Evolutionary conservation across 2,888 invertebrate genomes (phyloP).

Genomic region (Ophonus ardosiacus): DNA sequence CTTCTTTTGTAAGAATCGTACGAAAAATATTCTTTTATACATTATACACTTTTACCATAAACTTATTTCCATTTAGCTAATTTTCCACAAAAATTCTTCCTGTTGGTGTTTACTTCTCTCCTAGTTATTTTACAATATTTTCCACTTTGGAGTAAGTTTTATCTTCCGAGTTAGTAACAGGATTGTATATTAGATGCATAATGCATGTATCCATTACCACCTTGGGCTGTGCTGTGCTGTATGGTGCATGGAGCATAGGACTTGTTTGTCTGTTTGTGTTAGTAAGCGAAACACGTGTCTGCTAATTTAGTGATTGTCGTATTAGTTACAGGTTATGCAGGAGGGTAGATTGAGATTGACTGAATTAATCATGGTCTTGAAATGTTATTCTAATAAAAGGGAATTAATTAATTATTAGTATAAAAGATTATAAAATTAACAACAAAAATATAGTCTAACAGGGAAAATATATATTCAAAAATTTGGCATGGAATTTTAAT

Average conservation of each 20-base stretch:
- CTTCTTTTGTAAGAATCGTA: no score
- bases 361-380: constrained; percentile 1
- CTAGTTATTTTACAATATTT: neutral
- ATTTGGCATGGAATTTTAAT: no score
- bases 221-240: neutral
- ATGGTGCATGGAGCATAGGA: neutral
- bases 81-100: no score
- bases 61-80: no score
- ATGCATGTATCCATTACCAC: constrained; percentile 56
- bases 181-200: constrained; percentile 29
- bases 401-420: neutral
- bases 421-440: no score
- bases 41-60: no score
- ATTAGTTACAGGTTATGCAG: constrained; percentile 26
- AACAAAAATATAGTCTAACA: no score
- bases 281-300: constrained; percentile 28
- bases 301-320: constrained; percentile 32
- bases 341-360: constrained; percentile 1
- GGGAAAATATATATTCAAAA: no score
- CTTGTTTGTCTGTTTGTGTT: constrained; percentile 32
- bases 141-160: neutral
- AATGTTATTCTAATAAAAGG: neutral
- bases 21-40: neutral
- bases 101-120: no score
- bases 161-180: neutral